Percentiles rank a stretch among this genome's conserved stretches.
These are phyloP conservation scores for Samia ricini DNA, from an alignment of 1,140 invertebrate genomes.

Conservation along the genomic window DNA sequence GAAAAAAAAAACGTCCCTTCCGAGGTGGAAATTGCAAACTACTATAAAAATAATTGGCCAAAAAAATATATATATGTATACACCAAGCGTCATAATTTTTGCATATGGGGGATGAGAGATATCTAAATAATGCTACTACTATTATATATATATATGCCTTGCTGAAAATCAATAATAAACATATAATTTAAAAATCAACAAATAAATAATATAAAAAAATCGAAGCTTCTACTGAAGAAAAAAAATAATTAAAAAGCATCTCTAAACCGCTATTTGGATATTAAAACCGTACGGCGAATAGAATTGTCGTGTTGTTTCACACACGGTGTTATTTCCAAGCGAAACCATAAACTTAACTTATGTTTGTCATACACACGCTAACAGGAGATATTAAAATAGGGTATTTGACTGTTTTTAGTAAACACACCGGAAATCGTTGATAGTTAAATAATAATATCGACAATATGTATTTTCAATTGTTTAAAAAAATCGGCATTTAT, in stretches of 20 bases:
- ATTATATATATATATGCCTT: too few relatives aligned
- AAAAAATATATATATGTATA: too few relatives aligned
- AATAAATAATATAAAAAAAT: constrained; percentile 49
- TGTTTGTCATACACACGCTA: constrained; percentile 7
- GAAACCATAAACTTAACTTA: not conserved
- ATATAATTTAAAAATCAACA: constrained; percentile 50
- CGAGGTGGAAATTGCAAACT: constrained; percentile 40
- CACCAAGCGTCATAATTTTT: constrained; percentile 54
- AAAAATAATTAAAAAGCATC: constrained; percentile 45
- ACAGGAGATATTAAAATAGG: constrained; percentile 9
- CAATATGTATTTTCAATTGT: too few relatives aligned
- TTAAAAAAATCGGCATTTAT: too few relatives aligned
- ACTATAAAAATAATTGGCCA: constrained; percentile 42
- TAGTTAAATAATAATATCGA: too few relatives aligned
- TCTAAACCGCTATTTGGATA: constrained; percentile 40
- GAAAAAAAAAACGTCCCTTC: not conserved
- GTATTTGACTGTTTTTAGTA: constrained; percentile 4
- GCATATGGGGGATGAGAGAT: constrained; percentile 46
- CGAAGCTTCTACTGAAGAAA: constrained; percentile 42
- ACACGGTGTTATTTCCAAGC: constrained; percentile 4
- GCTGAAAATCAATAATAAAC: constrained; percentile 67
- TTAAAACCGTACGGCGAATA: constrained; percentile 37
- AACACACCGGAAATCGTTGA: constrained; percentile 7
- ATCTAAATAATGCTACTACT: constrained; percentile 50
- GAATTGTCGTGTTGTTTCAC: constrained; percentile 24